Base-by-base conservation (phyloP, 2,797 vertebrate species). In the Galaxias olidus region DNA sequence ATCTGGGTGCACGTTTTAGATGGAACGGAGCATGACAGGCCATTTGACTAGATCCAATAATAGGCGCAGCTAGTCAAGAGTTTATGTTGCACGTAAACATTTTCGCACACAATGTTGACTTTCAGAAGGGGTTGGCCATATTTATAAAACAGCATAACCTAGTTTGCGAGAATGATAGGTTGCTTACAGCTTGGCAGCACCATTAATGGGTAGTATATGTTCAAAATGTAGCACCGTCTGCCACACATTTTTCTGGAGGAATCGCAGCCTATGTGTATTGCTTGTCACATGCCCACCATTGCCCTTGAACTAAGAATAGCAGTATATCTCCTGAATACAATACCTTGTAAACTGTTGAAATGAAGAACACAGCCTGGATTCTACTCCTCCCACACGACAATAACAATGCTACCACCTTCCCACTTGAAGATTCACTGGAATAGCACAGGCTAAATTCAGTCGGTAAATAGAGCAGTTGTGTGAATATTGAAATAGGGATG, bases 1-100 rank as follows among this genome's bases (percentile, higher is more conserved):
- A 61, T 41, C 9, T 11, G 48, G 64, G 63, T 59, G 66, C 63
- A 53, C 40, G 44, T 65, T 59, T 73, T 61, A 18, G 68, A 71
- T 61, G 49, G 53, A 63, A 81, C 65, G 58, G 73, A 66, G 59
- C 20, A 62, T 63, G 66, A 76, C 4, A 57, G 61, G 42, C 47
- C 68, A 80, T 75, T 65, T 41, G 73, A 61, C 65, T 11, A 66
- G 69, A 71, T 9, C 40, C 0, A 65, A 65, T 10, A 52, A 63
- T 56, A 2, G 6, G 30, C 3, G 30, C 2, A 47, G 48, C 20
- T 51, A 30, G 30, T 30, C 10, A 57, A 19, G 20, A 11, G 54
- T 54, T 15, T 52, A 17, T 53, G 41, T 12, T 61, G 62, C 2
- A 30, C 30, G 30, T 2, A 3, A 30, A 30, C 30, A 3, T 30